Base-by-base conservation (phyloP, 2,888 invertebrate species). In the Ashinkailepas kermadecensis region DNA sequence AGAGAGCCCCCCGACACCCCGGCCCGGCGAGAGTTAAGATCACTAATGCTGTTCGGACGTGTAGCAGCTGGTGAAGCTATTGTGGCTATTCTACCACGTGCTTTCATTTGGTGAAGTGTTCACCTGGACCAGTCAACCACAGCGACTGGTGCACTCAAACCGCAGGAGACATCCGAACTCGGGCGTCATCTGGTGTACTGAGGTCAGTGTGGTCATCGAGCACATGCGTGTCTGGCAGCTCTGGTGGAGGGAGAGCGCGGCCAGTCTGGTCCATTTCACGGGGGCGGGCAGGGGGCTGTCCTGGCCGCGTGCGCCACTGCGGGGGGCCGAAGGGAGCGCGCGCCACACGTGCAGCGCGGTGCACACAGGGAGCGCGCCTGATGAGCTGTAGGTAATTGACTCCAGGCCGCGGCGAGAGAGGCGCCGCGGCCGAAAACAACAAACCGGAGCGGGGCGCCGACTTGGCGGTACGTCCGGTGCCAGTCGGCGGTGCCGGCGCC, bases 301-400 rank as follows among this genome's bases (percentile, higher is more conserved):
- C 59, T 8, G 74, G 56, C 56, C 56, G 21, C 3, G 21, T 2
- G 74, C 54, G 54, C 18, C 70, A 39, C 70, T 15, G 39, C 70
- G 70, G 70, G 15, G 39, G 70, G 39, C 39, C 70, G 39, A 39
- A 39, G 15, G 8, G 25, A 11, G 39, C 39, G 39, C 39, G 70
- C 39, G 70, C 70, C 15, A 39, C 15, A 15, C 39, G 39, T 11
- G 70, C 39, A 15, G 39, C 39, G 39, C 15, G 70, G 70, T 10
- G 21, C 15, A 21, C 56, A 21, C 12, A 9, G 23, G 65, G 23
- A 23, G 65, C 11, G 23, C 10, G 18, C 54, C 74, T 18, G 74
- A 74, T 74, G 56, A 74, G 56, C 9, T 9, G 54, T 10, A 21
- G 56, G 74, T 74, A 74, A 74, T 74, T 74, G 74, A 74, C 74